A percentile compares a stretch with the other conserved stretches of the same genome.
Conservation (phyloP, 2,797 vertebrate species). For the Cynodonichthys magdalenae region DNA sequence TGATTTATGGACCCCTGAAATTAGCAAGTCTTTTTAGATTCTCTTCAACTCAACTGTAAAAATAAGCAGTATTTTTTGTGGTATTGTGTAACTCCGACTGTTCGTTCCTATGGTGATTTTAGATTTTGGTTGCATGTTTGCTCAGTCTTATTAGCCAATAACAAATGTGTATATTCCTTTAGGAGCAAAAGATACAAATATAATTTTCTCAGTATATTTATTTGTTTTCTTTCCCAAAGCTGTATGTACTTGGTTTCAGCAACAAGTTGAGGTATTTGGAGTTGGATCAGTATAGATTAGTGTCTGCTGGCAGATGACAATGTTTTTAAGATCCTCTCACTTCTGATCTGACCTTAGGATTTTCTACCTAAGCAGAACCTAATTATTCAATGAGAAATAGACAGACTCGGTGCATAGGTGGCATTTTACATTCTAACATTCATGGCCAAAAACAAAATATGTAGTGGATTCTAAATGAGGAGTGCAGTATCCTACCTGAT, state of each 20-base stretch:
- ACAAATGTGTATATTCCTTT: constrained; percentile 6
- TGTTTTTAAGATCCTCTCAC: constrained; percentile 74
- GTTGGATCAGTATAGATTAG: too few species aligned
- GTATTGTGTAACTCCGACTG: constrained; percentile 69
- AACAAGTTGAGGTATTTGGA: too few species aligned
- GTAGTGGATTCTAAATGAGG: background rate
- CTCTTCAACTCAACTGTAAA: constrained; percentile 67
- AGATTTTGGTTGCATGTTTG: constrained; percentile 24
- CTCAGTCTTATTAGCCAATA: constrained; percentile 33
- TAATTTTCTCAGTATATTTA: background rate
- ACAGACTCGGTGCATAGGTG: background rate
- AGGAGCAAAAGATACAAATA: constrained; percentile 2
- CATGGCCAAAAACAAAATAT: background rate
- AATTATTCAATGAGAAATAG: background rate
- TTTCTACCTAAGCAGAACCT: constrained; percentile 38
- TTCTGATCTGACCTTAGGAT: constrained; percentile 58
- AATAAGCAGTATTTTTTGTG: constrained; percentile 68
- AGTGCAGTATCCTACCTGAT: constrained; percentile 20
- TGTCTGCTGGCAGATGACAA: too few species aligned
- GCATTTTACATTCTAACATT: constrained; percentile 3
- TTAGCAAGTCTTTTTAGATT: constrained; percentile 77
- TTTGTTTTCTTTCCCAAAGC: constrained; percentile 8
- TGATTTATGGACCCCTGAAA: constrained; percentile 83
- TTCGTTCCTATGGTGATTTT: constrained; percentile 16
- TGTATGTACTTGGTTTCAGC: too few species aligned